A percentile compares a stretch with the other conserved stretches of the same genome.
Evolutionary conservation across 2,113 vertebrate species (phyloP).

Genomic region (Zapus hudsonius): DNA sequence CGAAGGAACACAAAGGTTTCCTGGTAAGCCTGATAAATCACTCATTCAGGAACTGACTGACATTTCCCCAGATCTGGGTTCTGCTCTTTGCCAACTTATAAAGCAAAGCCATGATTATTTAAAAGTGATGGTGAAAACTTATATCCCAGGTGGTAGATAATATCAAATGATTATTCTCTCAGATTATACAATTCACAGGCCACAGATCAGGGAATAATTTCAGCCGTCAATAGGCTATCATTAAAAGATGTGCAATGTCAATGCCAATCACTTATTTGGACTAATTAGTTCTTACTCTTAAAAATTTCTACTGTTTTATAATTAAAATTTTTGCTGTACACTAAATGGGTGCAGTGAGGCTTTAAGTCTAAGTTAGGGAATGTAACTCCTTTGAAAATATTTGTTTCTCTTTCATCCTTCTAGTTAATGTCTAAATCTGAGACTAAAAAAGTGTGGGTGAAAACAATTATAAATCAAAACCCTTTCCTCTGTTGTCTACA

Average conservation of each 20-base stretch:
- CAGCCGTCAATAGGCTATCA: neutral
- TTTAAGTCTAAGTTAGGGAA: neutral
- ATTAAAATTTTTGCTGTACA: neutral
- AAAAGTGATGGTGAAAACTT: conserved; percentile 29
- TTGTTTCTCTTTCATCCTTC: conserved; percentile 45
- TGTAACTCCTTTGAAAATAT: neutral
- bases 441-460: neutral
- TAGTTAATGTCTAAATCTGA: conserved; percentile 29
- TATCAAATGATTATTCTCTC: conserved; percentile 44
- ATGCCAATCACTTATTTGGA: neutral
- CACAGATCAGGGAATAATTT: neutral
- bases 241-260: conserved; percentile 4
- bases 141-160: neutral
- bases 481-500: neutral
- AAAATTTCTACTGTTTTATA: neutral
- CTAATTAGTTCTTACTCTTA: conserved; percentile 25
- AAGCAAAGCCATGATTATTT: conserved; percentile 66
- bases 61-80: conserved; percentile 23
- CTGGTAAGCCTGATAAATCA: conserved; percentile 22
- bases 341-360: neutral
- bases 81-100: conserved; percentile 41
- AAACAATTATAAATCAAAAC: conserved; percentile 8
- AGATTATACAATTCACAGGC: conserved; percentile 36
- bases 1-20: conserved; percentile 54
- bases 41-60: conserved; percentile 47